Base-by-base conservation (phyloP, 2,888 invertebrate genomes). In the Monoplex corrugatus region DNA sequence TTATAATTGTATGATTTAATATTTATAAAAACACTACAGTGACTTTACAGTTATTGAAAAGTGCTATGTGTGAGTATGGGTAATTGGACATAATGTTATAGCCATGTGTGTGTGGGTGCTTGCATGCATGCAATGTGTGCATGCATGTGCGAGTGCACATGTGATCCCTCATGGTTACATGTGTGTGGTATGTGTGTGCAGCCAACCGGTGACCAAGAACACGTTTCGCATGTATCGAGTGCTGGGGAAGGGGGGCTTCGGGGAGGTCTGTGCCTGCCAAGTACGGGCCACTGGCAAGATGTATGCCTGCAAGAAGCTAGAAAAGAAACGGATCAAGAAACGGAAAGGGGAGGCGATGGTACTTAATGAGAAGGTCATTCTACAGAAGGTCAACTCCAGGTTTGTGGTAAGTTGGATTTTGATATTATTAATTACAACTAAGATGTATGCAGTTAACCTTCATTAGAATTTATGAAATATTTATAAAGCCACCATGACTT, bases 211-310 rank as follows among this genome's bases (percentile, higher is more conserved):
- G 90, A 99, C 99, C 89, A 99, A 99, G 97, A 99, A 99, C 97
- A 99, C 99, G 90, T 99, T 99, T 97, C 97, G 99, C 88, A 99
- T 99, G 98, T 99, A 99, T 97, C 97, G 99, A 90, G 99, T 99
- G 87, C 97, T 99, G 50, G 99, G 99, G 32, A 97, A 99, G 96
- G 99, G 99, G 40, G 99, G 99, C 68, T 99, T 99, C 96, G 99
- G 99, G 8, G 99, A 99, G 97, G 99, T 99, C 89, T 97, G 96
- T 97, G 99, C 99, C 88, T 99, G 99, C 96, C 99, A 97, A 93
- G 96, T 96, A 75, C 97, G 99, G 93, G 99, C 99, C 35, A 99
- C 99, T n/a, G 99, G 99, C 83, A 99, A 99, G 97, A 99, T 99
- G 99, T 99, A 99, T 97, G 99, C 99, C 0, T 99, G 99, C 97